These are phyloP conservation scores for Anser brachyrhynchus DNA, from an alignment of 2,113 vertebrate genomes.

Conservation along the genomic window DNA sequence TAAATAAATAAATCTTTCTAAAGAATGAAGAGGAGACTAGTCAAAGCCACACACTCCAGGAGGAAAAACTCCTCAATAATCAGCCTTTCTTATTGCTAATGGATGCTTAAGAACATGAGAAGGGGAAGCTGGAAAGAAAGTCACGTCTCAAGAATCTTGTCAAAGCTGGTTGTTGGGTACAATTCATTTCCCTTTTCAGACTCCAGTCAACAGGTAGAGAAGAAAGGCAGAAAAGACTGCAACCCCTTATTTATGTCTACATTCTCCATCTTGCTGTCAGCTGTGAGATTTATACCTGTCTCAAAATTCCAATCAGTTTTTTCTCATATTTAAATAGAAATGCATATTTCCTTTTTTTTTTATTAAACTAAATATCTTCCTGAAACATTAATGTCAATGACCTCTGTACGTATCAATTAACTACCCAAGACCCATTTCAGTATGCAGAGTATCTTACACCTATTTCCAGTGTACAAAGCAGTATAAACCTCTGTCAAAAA, in stretches of 20 bases:
- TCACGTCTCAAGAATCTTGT: neutral
- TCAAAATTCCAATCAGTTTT: neutral
- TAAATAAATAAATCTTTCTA: neutral
- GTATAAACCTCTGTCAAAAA: neutral
- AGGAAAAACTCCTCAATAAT: neutral
- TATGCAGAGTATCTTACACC: neutral
- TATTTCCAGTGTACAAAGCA: neutral
- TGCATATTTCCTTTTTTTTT: neutral
- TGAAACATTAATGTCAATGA: neutral
- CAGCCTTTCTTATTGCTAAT: neutral
- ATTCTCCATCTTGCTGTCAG: neutral
- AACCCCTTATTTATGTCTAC: neutral
- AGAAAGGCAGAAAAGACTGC: neutral
- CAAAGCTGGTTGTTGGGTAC: neutral
- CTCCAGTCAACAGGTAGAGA: neutral
- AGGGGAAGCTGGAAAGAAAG: neutral
- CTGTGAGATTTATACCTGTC: neutral
- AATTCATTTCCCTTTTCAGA: neutral
- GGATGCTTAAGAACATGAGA: neutral
- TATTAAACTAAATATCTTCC: neutral
- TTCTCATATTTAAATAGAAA: neutral
- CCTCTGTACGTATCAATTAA: neutral
- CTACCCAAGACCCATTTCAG: neutral
- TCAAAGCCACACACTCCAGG: accelerated
- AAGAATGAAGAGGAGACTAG: neutral